A percentile compares a stretch with the other conserved stretches of the same genome.
Evolutionary conservation across 2,888 invertebrate genomes (phyloP).

Genomic region (Amphipoea lucens): DNA sequence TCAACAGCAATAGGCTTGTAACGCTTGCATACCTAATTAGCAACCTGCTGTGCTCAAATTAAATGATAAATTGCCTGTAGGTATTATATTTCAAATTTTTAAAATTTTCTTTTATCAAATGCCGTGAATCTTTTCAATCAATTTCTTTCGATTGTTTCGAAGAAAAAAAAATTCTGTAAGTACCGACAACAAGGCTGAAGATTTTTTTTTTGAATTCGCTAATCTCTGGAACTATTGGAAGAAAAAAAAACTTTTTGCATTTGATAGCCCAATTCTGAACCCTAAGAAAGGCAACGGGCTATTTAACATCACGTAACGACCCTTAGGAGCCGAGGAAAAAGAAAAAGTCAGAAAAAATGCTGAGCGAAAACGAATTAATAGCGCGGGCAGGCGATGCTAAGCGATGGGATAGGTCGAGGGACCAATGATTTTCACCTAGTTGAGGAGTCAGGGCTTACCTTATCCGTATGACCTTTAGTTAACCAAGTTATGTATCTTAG

Average conservation of each 20-base stretch:
- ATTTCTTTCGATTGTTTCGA: not conserved
- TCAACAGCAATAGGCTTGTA: conserved; percentile 6
- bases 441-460: too few species aligned
- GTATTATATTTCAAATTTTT: too few species aligned
- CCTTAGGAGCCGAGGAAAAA: not conserved
- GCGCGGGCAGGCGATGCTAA: too few species aligned
- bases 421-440: not conserved
- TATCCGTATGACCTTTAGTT: too few species aligned
- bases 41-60: not conserved
- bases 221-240: not conserved
- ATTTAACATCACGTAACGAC: not conserved
- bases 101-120: not conserved
- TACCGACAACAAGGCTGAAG: too few species aligned
- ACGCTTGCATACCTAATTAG: not conserved
- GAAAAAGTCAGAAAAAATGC: not conserved
- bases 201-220: not conserved
- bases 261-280: not conserved
- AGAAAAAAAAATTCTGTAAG: not conserved
- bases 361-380: not conserved
- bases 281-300: not conserved
- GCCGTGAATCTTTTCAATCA: not conserved
- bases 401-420: too few species aligned
- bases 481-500: too few species aligned
- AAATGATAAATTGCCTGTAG: too few species aligned
- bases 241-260: not conserved